These are phyloP conservation scores for Eidolon helvum DNA, from an alignment of 2,113 vertebrate species.

Conservation along the genomic window DNA sequence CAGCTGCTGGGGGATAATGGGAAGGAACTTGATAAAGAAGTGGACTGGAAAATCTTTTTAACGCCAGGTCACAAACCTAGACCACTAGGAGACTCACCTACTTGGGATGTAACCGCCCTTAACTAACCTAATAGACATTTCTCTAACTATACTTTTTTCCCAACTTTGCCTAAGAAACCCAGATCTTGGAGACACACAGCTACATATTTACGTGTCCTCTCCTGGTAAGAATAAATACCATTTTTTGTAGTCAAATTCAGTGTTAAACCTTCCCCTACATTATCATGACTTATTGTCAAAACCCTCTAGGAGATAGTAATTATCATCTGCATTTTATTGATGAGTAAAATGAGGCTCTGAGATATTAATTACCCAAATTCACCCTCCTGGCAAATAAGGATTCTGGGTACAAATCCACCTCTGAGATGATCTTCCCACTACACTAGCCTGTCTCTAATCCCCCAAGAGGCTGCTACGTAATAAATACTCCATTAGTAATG, in stretches of 20 bases:
- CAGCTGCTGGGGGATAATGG: background rate
- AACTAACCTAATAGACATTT: background rate
- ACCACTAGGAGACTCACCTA: background rate
- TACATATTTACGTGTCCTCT: background rate
- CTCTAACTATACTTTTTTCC: background rate
- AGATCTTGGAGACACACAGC: background rate
- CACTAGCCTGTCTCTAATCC: background rate
- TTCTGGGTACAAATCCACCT: background rate
- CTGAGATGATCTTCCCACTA: background rate
- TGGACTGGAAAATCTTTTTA: background rate
- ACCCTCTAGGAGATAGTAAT: background rate
- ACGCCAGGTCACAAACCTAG: background rate
- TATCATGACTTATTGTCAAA: background rate
- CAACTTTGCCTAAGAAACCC: slow-evolving; percentile 2
- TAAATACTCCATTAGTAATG: background rate
- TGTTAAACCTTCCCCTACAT: background rate
- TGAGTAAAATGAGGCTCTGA: slow-evolving; percentile 36
- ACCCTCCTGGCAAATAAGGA: background rate
- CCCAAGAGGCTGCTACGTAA: background rate
- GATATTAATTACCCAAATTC: slow-evolving; percentile 38
- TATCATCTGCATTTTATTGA: background rate
- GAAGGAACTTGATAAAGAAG: background rate
- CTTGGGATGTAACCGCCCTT: background rate
- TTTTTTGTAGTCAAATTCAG: background rate
- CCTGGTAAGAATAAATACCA: background rate